Evolutionary conservation across 2,113 vertebrate species (phyloP).

Genomic region (Chamaea fasciata): DNA sequence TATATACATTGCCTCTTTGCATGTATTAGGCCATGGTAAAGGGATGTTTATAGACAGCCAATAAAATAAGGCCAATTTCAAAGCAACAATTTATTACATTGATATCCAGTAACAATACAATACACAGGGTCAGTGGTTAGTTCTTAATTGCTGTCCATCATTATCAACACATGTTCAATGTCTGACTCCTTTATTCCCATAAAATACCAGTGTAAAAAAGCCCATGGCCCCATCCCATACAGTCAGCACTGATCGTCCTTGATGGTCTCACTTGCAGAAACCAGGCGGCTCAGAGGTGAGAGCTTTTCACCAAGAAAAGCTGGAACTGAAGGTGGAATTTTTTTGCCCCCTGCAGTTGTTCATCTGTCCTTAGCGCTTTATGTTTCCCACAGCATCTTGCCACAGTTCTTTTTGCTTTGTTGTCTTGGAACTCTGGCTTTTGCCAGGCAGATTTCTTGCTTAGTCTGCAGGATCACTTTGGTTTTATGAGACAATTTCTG

Average conservation of each 20-base stretch:
- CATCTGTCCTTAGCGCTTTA: background rate
- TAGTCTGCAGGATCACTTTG: background rate
- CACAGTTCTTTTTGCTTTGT: background rate
- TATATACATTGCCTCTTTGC: background rate
- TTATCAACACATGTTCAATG: background rate
- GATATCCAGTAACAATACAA: background rate
- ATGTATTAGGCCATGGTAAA: background rate
- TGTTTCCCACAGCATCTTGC: background rate
- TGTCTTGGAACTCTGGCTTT: background rate
- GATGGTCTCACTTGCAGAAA: background rate
- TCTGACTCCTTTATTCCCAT: background rate
- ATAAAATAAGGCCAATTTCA: background rate
- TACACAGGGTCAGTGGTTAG: background rate
- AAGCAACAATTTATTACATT: background rate
- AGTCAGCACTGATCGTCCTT: no score
- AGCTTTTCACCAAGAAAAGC: background rate
- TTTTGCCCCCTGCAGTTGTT: background rate
- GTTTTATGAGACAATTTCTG: background rate
- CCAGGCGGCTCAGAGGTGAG: background rate
- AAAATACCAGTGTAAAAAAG: background rate
- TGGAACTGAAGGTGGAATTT: background rate
- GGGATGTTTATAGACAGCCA: background rate
- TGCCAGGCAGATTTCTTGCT: background rate
- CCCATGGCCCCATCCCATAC: accelerated
- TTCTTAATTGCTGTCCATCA: background rate